phyloP scores from a whole-genome alignment of 2,888 invertebrate genomes.

The Meiosimyza decipiens region DNA sequence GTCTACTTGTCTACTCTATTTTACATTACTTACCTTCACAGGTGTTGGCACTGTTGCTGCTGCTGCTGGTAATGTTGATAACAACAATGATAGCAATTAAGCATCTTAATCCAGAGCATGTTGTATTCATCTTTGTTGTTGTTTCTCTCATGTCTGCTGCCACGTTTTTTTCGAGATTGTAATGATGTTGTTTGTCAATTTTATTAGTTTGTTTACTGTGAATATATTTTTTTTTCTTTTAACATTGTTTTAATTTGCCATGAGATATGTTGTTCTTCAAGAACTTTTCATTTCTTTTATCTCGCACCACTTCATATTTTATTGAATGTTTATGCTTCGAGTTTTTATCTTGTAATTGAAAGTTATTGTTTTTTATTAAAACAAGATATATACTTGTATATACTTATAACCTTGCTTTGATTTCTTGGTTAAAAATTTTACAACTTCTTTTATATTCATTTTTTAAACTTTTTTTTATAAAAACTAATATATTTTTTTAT shows the following conservation, averaged over 20 bases:
- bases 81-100: constrained; percentile 48
- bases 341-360: background rate
- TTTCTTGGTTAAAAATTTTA: background rate
- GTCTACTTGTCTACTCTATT: background rate
- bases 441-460: background rate
- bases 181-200: constrained; percentile 22
- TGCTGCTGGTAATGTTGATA: constrained; percentile 41
- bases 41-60: constrained; percentile 43
- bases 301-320: background rate
- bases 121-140: constrained; percentile 40
- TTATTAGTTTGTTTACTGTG: constrained; percentile 15
- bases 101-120: constrained; percentile 48
- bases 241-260: background rate
- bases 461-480: background rate
- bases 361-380: too few relatives aligned
- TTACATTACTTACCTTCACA: constrained; percentile 49
- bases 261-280: background rate
- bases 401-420: too few relatives aligned
- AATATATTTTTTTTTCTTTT: background rate
- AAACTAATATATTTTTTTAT: background rate
- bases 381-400: too few relatives aligned
- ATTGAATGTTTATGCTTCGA: background rate
- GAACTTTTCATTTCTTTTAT: background rate
- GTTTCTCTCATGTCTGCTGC: constrained; percentile 13
- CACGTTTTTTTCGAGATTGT: constrained; percentile 24